These are phyloP conservation scores for Panagrolaimus sp. DNA, from an alignment of 1,140 invertebrate genomes.

Conservation along the genomic window DNA sequence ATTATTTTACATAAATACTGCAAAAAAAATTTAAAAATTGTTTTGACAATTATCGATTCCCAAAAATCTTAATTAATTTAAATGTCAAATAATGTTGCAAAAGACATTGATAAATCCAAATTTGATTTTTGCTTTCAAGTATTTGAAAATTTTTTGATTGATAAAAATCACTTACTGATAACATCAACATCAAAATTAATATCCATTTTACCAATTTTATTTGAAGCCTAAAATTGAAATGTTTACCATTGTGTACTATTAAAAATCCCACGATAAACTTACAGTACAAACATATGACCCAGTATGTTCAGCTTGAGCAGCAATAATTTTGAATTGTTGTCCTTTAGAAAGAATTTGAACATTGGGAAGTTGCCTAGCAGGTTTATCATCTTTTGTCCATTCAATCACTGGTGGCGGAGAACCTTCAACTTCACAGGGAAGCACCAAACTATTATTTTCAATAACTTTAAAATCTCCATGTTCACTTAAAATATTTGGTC, in stretches of 20 bases:
- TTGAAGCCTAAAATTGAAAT: no score
- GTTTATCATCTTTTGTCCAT: constrained; percentile 33
- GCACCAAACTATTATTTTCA: constrained; percentile 46
- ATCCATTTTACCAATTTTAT: constrained; percentile 58
- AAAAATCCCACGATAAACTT: no score
- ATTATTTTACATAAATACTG: no score
- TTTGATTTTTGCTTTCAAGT: no score
- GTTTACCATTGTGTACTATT: no score
- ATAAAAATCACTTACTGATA: constrained; percentile 33
- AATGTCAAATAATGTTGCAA: no score
- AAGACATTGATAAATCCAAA: no score
- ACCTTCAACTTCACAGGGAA: constrained; percentile 60
- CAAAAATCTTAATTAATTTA: no score
- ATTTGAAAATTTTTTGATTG: not conserved
- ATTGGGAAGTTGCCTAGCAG: constrained; percentile 19
- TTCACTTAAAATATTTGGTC: constrained; percentile 36
- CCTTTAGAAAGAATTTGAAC: constrained; percentile 35
- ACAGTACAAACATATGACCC: constrained; percentile 60
- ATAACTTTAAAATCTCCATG: constrained; percentile 49
- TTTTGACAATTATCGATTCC: no score
- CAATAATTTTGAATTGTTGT: constrained; percentile 40
- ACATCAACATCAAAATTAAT: constrained; percentile 59
- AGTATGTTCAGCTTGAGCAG: constrained; percentile 29
- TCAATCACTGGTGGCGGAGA: constrained; percentile 53
- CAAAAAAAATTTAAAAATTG: no score